phyloP scores from a whole-genome alignment of 2,888 invertebrate genomes.

The Steinernema carpocapsae region DNA sequence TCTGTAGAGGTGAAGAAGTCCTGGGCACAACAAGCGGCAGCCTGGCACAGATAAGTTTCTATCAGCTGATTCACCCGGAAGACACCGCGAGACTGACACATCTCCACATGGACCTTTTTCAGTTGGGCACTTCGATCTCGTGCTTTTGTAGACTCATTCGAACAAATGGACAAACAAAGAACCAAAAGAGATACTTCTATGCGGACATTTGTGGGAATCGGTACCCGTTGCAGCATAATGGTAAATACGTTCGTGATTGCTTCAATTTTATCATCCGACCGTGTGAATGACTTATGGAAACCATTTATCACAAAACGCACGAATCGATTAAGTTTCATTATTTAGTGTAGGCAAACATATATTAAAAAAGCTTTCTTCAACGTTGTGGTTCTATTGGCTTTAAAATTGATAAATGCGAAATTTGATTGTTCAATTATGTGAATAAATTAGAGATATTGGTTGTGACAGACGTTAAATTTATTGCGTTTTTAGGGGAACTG shows the following conservation, averaged over 20 bases:
- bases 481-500: too few relatives aligned
- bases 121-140: background rate
- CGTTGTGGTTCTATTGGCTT: too few relatives aligned
- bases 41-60: background rate
- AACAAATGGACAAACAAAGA: background rate
- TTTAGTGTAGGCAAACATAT: too few relatives aligned
- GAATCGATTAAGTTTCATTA: too few relatives aligned
- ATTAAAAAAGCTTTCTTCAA: too few relatives aligned
- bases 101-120: conserved; percentile 7
- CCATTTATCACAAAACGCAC: too few relatives aligned
- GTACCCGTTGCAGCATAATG: background rate
- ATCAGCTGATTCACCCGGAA: background rate
- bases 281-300: too few relatives aligned
- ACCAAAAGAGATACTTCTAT: background rate
- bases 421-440: too few relatives aligned
- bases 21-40: background rate
- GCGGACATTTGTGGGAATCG: background rate
- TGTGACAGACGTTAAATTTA: too few relatives aligned
- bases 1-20: background rate
- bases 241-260: background rate
- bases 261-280: conserved; percentile 20
- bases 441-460: too few relatives aligned
- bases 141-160: background rate
- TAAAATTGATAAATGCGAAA: too few relatives aligned
- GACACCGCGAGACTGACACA: background rate